Percentiles rank a stretch among this genome's conserved stretches.
Evolutionary conservation across 2,888 invertebrate species (phyloP).

Genomic region (Perizoma flavofasciatum): DNA sequence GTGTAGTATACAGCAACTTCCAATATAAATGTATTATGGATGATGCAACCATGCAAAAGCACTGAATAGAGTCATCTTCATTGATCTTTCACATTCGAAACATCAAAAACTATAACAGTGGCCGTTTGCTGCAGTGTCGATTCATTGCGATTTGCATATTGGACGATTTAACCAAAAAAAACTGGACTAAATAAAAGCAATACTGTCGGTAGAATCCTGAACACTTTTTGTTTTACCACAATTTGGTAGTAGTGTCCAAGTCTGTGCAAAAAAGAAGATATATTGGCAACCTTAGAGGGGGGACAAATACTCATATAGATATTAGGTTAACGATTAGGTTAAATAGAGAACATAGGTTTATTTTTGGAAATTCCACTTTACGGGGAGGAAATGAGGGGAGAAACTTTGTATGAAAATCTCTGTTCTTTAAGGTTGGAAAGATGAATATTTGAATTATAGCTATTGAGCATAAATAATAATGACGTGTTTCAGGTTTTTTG

Average conservation of each 20-base stretch:
- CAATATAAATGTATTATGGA: conserved; percentile 56
- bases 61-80: conserved; percentile 58
- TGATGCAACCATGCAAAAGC: conserved; percentile 60
- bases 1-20: conserved; percentile 37
- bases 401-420: no score
- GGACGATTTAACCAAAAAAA: conserved; percentile 24
- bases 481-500: no score
- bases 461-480: no score
- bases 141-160: conserved; percentile 30
- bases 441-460: no score
- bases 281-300: conserved; percentile 44
- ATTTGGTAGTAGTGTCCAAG: conserved; percentile 1
- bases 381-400: no score
- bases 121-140: conserved; percentile 30
- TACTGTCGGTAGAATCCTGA: conserved; percentile 16
- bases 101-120: conserved; percentile 35
- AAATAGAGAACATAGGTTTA: conserved; percentile 47
- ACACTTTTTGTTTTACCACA: conserved; percentile 10
- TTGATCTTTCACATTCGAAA: conserved; percentile 57
- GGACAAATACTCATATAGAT: conserved; percentile 50
- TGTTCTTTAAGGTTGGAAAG: no score
- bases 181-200: conserved; percentile 22
- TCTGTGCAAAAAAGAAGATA: conserved; percentile 32
- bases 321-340: conserved; percentile 57
- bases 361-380: no score